These are phyloP conservation scores for Drosophila murphyi DNA, from an alignment of 1,140 invertebrate genomes.

Conservation along the genomic window DNA sequence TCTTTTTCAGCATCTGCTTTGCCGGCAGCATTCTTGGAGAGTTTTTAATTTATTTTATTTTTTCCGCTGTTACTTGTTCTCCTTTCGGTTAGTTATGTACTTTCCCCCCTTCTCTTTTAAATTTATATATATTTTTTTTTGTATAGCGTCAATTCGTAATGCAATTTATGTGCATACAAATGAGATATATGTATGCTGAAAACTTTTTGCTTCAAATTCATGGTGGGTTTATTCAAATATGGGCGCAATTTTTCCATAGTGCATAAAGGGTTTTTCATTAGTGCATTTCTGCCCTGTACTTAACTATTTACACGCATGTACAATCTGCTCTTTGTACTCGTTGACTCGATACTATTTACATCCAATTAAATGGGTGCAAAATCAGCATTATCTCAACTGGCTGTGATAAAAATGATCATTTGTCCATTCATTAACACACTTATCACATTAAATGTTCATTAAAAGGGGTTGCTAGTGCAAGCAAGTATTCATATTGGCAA, in stretches of 20 bases:
- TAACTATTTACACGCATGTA: background rate
- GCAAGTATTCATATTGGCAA: background rate
- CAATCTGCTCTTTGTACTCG: background rate
- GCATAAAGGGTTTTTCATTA: conserved; percentile 21
- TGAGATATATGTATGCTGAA: conserved; percentile 25
- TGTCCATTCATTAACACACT: background rate
- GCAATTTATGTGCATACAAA: conserved; percentile 65
- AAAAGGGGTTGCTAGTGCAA: conserved; percentile 23
- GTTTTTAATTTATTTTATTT: conserved; percentile 57
- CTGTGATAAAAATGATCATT: conserved; percentile 16
- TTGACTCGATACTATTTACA: conserved; percentile 13
- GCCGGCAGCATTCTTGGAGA: conserved; percentile 25
- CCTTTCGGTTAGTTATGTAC: background rate
- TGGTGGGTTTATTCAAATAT: conserved; percentile 35
- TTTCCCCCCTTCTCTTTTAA: conserved; percentile 1
- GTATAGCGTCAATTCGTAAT: conserved; percentile 50
- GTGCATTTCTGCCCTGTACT: conserved; percentile 4
- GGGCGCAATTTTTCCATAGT: background rate
- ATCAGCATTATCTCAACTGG: conserved; percentile 5
- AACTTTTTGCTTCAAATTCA: conserved; percentile 44
- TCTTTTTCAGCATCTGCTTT: conserved; percentile 9
- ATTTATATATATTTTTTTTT: conserved; percentile 9
- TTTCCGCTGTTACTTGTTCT: conserved; percentile 29
- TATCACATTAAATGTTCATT: conserved; percentile 30
- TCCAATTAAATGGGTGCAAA: conserved; percentile 34